Evolutionary conservation across 1,140 invertebrate genomes (phyloP).

Genomic region (Amyelois transitella): DNA sequence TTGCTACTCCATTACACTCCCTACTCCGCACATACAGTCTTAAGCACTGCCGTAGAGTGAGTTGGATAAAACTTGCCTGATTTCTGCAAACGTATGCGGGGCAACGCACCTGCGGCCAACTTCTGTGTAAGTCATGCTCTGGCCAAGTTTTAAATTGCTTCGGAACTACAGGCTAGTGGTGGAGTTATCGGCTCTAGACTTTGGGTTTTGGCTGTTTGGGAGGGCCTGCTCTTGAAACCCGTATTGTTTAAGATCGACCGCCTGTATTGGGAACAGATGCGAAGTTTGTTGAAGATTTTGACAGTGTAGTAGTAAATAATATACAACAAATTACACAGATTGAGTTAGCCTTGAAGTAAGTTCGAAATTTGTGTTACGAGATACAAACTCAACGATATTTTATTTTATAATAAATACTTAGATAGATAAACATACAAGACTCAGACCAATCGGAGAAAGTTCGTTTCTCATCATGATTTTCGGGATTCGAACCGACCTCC

Average conservation of each 20-base stretch:
- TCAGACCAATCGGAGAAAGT: too few relatives aligned
- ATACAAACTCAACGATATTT: too few relatives aligned
- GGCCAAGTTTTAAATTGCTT: conserved; percentile 15
- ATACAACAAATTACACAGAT: too few relatives aligned
- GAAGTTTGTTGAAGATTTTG: too few relatives aligned
- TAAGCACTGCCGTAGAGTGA: conserved; percentile 9
- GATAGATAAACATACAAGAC: too few relatives aligned
- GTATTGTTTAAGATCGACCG: neutral
- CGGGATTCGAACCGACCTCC: too few relatives aligned
- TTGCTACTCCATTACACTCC: neutral
- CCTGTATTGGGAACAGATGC: neutral
- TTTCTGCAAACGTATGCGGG: conserved; percentile 15
- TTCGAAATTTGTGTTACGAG: too few relatives aligned
- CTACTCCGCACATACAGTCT: conserved; percentile 2
- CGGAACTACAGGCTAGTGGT: neutral
- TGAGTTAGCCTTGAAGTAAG: too few relatives aligned
- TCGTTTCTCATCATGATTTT: too few relatives aligned
- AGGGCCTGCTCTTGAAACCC: neutral
- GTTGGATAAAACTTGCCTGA: conserved; percentile 19
- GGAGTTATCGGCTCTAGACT: neutral
- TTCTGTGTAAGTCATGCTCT: neutral
- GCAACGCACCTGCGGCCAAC: conserved; percentile 10
- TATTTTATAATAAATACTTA: too few relatives aligned
- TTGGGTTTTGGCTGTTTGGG: neutral
- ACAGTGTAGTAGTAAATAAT: too few relatives aligned